These are phyloP conservation scores for Boloria selene DNA, from an alignment of 2,888 invertebrate genomes.

Conservation along the genomic window DNA sequence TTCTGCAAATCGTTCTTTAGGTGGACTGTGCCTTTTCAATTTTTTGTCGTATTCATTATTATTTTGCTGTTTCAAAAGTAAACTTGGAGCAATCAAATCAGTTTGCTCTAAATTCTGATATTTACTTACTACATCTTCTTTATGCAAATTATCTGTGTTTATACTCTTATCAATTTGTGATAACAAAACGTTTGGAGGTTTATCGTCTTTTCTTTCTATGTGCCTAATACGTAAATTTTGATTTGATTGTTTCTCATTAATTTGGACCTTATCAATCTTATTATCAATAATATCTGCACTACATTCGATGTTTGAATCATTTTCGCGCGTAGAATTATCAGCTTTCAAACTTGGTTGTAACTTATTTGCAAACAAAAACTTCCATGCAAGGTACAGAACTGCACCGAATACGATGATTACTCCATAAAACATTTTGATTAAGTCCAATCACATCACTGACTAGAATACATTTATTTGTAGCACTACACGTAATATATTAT, in stretches of 20 bases:
- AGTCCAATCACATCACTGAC: slow-evolving; percentile 65
- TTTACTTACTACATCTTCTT: not conserved
- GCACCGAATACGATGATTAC: slow-evolving; percentile 65
- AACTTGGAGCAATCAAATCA: slow-evolving; percentile 37
- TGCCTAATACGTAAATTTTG: not conserved
- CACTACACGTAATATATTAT: slow-evolving; percentile 46
- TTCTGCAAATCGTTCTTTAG: slow-evolving; percentile 71
- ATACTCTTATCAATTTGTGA: slow-evolving; percentile 8
- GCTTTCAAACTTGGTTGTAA: slow-evolving; percentile 24
- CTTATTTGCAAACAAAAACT: slow-evolving; percentile 53
- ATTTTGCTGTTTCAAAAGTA: slow-evolving; percentile 50
- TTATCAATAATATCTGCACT: slow-evolving; percentile 11
- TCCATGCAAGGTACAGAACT: slow-evolving; percentile 66
- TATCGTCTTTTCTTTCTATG: not conserved
- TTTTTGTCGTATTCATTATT: slow-evolving; percentile 45
- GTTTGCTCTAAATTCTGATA: slow-evolving; percentile 2
- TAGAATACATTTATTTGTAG: slow-evolving; percentile 52
- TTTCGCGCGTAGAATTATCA: slow-evolving; percentile 23
- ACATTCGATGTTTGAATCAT: not conserved
- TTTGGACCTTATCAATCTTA: not conserved
- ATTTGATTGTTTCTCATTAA: slow-evolving; percentile 1
- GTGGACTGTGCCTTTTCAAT: slow-evolving; percentile 67
- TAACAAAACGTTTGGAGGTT: not conserved
- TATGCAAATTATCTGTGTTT: not conserved
- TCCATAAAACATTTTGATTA: slow-evolving; percentile 69